Percentiles rank a stretch among this genome's conserved stretches.
These are phyloP conservation scores for Myiotriccus ornatus DNA, from an alignment of 2,797 vertebrate species.

Conservation along the genomic window DNA sequence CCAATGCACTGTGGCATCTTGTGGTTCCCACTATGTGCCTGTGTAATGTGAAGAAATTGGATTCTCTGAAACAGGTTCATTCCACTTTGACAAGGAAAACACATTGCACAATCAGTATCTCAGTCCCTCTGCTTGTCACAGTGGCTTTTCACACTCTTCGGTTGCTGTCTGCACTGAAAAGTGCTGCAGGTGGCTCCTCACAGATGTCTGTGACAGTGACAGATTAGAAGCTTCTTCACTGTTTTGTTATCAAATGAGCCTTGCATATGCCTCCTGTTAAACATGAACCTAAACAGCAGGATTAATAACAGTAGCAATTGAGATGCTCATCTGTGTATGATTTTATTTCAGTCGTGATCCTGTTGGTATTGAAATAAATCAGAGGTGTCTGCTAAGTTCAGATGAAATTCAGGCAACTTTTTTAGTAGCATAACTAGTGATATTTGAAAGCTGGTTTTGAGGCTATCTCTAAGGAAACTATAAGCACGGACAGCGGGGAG, in stretches of 20 bases:
- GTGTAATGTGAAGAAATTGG: not conserved
- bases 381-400: not conserved
- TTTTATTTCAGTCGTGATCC: slow-evolving; percentile 14
- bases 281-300: slow-evolving; percentile 20
- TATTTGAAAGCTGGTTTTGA: not conserved
- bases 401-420: not conserved
- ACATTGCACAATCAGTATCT: not conserved
- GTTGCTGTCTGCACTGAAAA: not conserved
- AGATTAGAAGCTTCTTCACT: slow-evolving; percentile 34
- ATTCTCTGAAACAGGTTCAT: not conserved
- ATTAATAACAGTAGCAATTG: slow-evolving; percentile 20
- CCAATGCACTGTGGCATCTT: not conserved
- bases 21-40: not conserved
- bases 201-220: slow-evolving; percentile 35
- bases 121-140: not conserved
- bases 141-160: not conserved
- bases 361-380: not conserved
- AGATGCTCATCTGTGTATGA: not conserved
- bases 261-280: slow-evolving; percentile 50
- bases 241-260: slow-evolving; percentile 58
- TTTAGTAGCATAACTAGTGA: not conserved
- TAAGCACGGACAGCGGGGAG: not conserved
- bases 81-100: slow-evolving; percentile 15
- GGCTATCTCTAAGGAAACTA: not conserved
- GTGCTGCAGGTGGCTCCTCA: slow-evolving; percentile 10